A percentile compares a stretch with the other conserved stretches of the same genome.
Evolutionary conservation across 2,113 vertebrate species (phyloP).

Genomic region (Tragulus kanchil): DNA sequence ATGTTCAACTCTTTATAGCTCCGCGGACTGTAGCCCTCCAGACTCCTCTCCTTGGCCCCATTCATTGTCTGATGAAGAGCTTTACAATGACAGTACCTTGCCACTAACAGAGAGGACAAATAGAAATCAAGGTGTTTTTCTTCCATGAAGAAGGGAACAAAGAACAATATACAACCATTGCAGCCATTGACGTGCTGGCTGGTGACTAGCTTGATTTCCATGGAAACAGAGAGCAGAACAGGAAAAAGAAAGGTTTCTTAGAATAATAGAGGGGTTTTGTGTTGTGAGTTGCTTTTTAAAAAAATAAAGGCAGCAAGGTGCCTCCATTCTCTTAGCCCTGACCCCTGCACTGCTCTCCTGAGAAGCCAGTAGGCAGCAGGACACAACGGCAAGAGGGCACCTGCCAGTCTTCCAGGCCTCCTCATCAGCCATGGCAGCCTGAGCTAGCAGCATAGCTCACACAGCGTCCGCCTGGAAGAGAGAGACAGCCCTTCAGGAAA

Average conservation of each 20-base stretch:
- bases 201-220: slow-evolving; percentile 88
- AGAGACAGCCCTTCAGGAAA: background rate
- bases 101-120: slow-evolving; percentile 53
- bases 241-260: slow-evolving; percentile 80
- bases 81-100: slow-evolving; percentile 42
- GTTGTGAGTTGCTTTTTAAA: slow-evolving; percentile 59
- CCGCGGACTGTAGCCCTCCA: background rate
- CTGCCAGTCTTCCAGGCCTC: background rate
- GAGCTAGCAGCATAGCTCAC: background rate
- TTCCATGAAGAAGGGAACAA: slow-evolving; percentile 84
- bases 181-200: slow-evolving; percentile 83
- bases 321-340: slow-evolving; percentile 65
- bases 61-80: background rate
- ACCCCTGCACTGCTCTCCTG: background rate
- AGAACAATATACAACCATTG: slow-evolving; percentile 75
- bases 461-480: slow-evolving; percentile 1
- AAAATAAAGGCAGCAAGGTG: slow-evolving; percentile 78
- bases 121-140: slow-evolving; percentile 68
- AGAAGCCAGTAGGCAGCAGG: background rate
- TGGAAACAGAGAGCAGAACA: slow-evolving; percentile 87
- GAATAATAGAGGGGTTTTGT: slow-evolving; percentile 69
- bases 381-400: slow-evolving; percentile 32
- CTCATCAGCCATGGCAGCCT: background rate
- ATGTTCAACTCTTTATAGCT: background rate
- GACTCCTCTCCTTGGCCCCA: background rate